A percentile compares a stretch with the other conserved stretches of the same genome.
phyloP scores from a whole-genome alignment of 2,888 invertebrate genomes.

The Volucella zonaria region DNA sequence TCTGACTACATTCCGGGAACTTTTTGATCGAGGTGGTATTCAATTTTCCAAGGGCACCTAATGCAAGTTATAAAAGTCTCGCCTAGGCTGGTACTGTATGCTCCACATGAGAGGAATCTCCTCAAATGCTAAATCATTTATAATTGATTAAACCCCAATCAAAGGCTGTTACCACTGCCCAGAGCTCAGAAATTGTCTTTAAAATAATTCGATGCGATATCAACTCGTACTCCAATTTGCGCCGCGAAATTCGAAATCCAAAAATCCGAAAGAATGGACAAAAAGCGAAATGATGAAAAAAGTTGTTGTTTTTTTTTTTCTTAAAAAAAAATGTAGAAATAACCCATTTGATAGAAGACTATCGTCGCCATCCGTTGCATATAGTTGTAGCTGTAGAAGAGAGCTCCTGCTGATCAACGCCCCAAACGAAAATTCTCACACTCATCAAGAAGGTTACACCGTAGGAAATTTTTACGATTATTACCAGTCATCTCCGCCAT shows the following conservation, averaged over 20 bases:
- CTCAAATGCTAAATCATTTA: conserved; percentile 6
- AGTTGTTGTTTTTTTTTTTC: too few species aligned
- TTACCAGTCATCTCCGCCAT: conserved; percentile 66
- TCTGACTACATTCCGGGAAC: too few species aligned
- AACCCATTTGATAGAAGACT: conserved; percentile 14
- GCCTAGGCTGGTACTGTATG: too few species aligned
- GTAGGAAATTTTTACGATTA: conserved; percentile 71
- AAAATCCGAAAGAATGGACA: conserved; percentile 11
- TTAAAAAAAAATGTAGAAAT: too few species aligned
- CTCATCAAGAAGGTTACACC: conserved; percentile 71
- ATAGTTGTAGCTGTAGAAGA: background rate
- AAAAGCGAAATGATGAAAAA: background rate
- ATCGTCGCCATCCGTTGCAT: conserved; percentile 19
- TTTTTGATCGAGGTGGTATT: too few species aligned
- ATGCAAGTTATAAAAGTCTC: conserved; percentile 5
- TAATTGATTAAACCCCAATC: conserved; percentile 40
- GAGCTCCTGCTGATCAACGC: conserved; percentile 51
- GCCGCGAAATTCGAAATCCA: conserved; percentile 18
- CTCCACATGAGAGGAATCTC: conserved; percentile 5
- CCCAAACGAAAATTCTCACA: conserved; percentile 65
- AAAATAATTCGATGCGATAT: background rate
- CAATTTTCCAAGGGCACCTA: too few species aligned
- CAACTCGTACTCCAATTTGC: conserved; percentile 36
- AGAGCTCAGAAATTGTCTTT: background rate
- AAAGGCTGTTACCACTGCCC: background rate